A percentile compares a stretch with the other conserved stretches of the same genome.
These are phyloP conservation scores for Panthera leo DNA, from an alignment of 2,113 vertebrate species.

Conservation along the genomic window DNA sequence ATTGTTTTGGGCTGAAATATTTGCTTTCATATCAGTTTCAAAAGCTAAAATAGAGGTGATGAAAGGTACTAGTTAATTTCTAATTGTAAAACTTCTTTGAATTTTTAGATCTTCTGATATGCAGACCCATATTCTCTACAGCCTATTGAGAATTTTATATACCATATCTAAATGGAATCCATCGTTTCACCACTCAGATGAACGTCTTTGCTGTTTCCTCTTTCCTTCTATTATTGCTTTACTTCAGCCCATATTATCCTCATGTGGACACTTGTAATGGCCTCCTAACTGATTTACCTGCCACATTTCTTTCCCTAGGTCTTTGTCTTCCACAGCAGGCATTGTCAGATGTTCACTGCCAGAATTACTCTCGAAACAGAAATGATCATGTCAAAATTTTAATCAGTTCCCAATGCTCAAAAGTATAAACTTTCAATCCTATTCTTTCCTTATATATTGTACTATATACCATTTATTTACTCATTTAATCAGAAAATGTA, in stretches of 20 bases:
- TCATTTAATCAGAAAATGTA: neutral
- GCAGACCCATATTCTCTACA: neutral
- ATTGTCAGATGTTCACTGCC: neutral
- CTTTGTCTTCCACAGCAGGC: neutral
- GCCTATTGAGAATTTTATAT: neutral
- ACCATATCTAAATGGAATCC: neutral
- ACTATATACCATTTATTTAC: neutral
- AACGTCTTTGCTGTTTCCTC: neutral
- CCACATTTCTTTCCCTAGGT: neutral
- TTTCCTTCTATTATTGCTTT: neutral
- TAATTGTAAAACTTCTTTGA: neutral
- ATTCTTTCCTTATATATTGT: neutral
- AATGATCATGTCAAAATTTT: neutral
- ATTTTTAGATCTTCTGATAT: neutral
- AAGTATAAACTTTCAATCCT: neutral
- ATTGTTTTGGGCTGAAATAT: neutral
- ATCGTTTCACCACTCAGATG: neutral
- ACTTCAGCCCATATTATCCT: neutral
- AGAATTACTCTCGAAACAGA: neutral
- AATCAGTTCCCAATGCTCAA: neutral
- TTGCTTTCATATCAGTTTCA: neutral
- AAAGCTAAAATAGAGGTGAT: neutral
- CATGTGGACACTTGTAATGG: neutral
- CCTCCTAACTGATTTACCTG: neutral
- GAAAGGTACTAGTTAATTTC: neutral